Evolutionary conservation across 2,888 invertebrate species (phyloP), one percentile per base, ranked within the genome.

Genomic region (Athalia cordata): DNA sequence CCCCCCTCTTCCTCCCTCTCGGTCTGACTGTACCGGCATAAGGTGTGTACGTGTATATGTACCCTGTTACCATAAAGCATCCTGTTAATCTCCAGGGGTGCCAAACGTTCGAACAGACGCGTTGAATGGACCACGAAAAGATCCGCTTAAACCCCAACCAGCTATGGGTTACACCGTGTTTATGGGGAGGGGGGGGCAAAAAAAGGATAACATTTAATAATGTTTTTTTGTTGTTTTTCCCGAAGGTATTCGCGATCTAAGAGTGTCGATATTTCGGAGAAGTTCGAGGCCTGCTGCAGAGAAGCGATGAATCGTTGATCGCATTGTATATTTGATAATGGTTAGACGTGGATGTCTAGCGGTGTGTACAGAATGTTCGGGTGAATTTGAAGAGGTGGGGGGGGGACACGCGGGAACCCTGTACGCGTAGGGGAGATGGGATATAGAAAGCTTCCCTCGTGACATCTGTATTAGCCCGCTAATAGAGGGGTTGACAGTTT

Each of bases 381-480:
- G 29, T 29, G 29, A 29, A 29, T 29, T 29, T 29, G 29, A 29
- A 45, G 47, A 13, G n/a, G 15, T 15, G 45, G 13, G 59, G 45
- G n/a, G 45, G 9, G n/a, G n/a, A n/a, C n/a, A n/a, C n/a, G n/a
- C n/a, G n/a, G n/a, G 29, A 29, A 29, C 1, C 29, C 29, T 29
- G 72, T 72, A 62, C 7, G 55, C n/a, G n/a, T 55, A 52, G 7
- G 52, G 29, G 29, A 29, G 29, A 29, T 29, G 29, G 29, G 29
- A 29, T 52, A 72, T 59, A 59, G 72, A 72, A 72, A 59, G 57
- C 45, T 13, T 77, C 83, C 82, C 83, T 85, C 81, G 84, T 89
- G 89, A 89, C 89, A 89, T 89, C 89, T 89, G 89, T 89, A 89
- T 89, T 89, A 89, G 86, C 87, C 15, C 84, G 85, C 78, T 78